phyloP scores from a whole-genome alignment of 2,113 vertebrate species.

The Delphinapterus leucas region DNA sequence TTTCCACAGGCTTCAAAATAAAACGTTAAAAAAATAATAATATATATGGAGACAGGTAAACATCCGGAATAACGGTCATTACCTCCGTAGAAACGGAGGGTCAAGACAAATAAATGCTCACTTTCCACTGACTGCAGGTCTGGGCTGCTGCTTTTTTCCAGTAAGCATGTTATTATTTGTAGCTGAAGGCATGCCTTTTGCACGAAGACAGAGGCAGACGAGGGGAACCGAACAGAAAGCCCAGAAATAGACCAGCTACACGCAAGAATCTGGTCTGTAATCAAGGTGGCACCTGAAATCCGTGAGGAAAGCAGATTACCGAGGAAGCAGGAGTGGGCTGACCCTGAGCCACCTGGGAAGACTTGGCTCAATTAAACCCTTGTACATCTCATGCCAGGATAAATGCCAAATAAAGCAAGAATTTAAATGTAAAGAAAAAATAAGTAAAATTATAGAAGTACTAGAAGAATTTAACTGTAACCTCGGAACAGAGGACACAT shows the following conservation, averaged over 20 bases:
- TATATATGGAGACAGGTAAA: background rate
- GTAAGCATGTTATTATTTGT: background rate
- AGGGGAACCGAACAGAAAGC: background rate
- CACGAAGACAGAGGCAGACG: background rate
- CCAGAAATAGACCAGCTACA: background rate
- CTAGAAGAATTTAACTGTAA: background rate
- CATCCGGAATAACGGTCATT: background rate
- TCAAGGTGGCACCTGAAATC: background rate
- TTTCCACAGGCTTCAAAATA: background rate
- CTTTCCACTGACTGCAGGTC: too few relatives aligned
- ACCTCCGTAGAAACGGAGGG: fast-evolving
- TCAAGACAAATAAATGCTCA: background rate
- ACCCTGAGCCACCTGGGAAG: background rate
- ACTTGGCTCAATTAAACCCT: background rate
- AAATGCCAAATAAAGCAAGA: background rate
- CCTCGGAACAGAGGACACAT: background rate
- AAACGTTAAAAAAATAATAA: background rate
- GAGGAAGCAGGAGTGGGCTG: background rate
- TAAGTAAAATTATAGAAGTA: background rate
- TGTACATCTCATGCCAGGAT: background rate
- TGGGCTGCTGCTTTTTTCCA: background rate
- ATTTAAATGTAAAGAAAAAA: background rate
- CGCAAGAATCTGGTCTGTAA: background rate
- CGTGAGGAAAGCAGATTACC: background rate
- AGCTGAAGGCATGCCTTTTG: background rate